A percentile compares a stretch with the other conserved stretches of the same genome.
phyloP scores from a whole-genome alignment of 2,797 vertebrate species.

The Loriculus beryllinus region DNA sequence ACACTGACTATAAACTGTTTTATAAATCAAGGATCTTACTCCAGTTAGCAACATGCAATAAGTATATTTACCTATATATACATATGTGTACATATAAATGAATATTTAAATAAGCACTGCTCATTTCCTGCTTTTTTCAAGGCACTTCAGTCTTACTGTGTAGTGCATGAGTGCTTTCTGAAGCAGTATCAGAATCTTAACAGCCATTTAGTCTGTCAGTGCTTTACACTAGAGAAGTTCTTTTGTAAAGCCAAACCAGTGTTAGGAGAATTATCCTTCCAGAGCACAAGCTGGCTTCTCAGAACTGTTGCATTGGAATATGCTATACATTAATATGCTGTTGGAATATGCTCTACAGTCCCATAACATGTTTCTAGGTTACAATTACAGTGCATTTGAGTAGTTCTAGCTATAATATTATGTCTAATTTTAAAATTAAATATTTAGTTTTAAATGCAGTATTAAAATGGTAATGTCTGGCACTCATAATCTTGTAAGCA shows the following conservation, averaged over 20 bases:
- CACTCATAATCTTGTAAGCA: background rate
- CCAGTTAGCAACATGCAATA: background rate
- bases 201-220: background rate
- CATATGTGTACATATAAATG: background rate
- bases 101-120: conserved; percentile 14
- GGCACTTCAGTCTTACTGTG: background rate
- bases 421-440: background rate
- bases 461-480: background rate
- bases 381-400: background rate
- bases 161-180: background rate
- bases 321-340: background rate
- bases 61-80: background rate
- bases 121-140: conserved; percentile 15
- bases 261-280: background rate
- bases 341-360: background rate
- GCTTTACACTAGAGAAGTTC: background rate
- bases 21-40: conserved; percentile 2
- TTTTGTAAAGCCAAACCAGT: background rate
- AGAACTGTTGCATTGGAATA: background rate
- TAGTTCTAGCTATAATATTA: background rate
- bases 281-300: background rate
- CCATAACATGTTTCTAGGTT: background rate
- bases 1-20: background rate
- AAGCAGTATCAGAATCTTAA: background rate
- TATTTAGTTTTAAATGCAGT: background rate